Evolutionary conservation across 2,888 invertebrate species (phyloP).

Genomic region (Acrobasis repandana): DNA sequence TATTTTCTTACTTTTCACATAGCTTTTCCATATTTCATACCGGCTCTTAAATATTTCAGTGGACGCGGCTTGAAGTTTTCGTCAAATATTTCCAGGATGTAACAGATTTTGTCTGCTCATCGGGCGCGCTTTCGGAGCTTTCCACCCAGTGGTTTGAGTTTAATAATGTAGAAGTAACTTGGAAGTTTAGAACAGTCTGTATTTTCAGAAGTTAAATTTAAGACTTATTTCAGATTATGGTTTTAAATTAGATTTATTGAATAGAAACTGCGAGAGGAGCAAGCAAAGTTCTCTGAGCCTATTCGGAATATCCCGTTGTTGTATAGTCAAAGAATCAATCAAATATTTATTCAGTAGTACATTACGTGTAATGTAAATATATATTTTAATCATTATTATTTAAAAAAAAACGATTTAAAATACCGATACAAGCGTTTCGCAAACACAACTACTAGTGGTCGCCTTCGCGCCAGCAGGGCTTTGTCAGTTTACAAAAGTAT

Average conservation of each 20-base stretch:
- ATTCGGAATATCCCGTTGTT: too few species aligned
- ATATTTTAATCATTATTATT: too few species aligned
- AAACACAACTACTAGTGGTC: too few species aligned
- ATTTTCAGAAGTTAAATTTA: neutral
- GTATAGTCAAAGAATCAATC: too few species aligned
- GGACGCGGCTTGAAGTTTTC: constrained; percentile 1
- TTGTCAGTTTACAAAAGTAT: too few species aligned
- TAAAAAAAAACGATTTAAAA: too few species aligned
- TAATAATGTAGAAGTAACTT: neutral
- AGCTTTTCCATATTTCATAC: neutral
- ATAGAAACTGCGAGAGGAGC: too few species aligned
- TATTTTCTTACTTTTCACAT: too few species aligned
- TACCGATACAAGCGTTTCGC: too few species aligned
- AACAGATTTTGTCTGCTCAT: constrained; percentile 2
- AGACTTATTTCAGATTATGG: neutral
- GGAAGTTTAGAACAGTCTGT: neutral
- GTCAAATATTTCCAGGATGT: neutral
- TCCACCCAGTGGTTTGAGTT: constrained; percentile 1
- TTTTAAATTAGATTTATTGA: neutral
- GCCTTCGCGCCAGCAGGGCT: too few species aligned
- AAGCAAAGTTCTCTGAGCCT: neutral
- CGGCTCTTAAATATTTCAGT: neutral
- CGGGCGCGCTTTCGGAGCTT: neutral
- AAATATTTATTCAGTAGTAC: too few species aligned
- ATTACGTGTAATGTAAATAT: too few species aligned